A percentile compares a stretch with the other conserved stretches of the same genome.
Conservation (phyloP, 1,140 invertebrate genomes). For the Diorhabda sublineata region DNA sequence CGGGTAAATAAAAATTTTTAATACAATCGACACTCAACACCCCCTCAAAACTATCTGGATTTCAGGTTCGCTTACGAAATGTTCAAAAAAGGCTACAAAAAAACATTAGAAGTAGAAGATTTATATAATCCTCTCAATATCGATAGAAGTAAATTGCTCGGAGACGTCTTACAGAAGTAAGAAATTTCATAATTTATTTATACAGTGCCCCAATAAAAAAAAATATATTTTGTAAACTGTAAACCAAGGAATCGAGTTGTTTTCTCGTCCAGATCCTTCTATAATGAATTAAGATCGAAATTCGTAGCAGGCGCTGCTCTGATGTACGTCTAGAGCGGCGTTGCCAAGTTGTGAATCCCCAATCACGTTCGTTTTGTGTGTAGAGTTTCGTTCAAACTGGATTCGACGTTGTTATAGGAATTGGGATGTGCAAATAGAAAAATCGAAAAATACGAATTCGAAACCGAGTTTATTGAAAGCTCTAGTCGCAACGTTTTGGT, state of each 20-base stretch:
- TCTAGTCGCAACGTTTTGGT: conserved; percentile 46
- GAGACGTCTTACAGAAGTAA: conserved; percentile 54
- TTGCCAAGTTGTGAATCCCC: too few species aligned
- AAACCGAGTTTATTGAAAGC: conserved; percentile 45
- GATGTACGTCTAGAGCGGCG: too few species aligned
- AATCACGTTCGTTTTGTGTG: conserved; percentile 50
- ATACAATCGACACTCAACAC: background rate
- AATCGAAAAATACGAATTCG: conserved; percentile 25
- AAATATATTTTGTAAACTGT: too few species aligned
- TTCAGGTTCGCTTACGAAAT: conserved; percentile 54
- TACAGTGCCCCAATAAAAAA: too few species aligned
- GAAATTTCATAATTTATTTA: background rate
- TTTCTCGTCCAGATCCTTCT: too few species aligned
- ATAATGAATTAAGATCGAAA: too few species aligned
- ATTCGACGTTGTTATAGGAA: conserved; percentile 27
- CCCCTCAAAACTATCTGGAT: background rate
- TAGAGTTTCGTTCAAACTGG: conserved; percentile 55
- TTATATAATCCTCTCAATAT: conserved; percentile 52
- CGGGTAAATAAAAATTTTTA: conserved; percentile 36
- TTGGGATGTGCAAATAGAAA: conserved; percentile 46
- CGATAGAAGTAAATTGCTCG: conserved; percentile 51
- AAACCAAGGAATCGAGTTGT: too few species aligned
- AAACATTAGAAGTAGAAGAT: conserved; percentile 52
- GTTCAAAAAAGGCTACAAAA: conserved; percentile 54
- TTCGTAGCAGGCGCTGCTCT: too few species aligned